A percentile compares a stretch with the other conserved stretches of the same genome.
phyloP scores from a whole-genome alignment of 2,113 vertebrate genomes.

The Otocyon megalotis region DNA sequence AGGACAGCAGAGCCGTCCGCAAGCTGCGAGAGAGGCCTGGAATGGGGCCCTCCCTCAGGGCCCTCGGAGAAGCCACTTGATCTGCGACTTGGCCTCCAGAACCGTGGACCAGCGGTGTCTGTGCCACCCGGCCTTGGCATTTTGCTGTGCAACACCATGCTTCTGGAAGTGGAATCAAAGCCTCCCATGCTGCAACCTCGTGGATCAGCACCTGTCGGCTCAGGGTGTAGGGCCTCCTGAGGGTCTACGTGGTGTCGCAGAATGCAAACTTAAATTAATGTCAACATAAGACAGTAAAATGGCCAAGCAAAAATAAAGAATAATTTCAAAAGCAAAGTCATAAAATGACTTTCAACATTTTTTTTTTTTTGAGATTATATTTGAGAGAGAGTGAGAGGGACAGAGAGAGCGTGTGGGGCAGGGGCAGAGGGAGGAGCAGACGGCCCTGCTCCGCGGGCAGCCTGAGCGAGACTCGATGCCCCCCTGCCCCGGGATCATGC shows the following conservation, averaged over 20 bases:
- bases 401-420: no score
- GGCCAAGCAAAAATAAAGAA: neutral
- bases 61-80: neutral
- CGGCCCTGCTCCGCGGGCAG: no score
- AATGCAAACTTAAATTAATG: slow-evolving; percentile 21
- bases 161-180: slow-evolving; percentile 53
- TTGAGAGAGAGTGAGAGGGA: no score
- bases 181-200: neutral
- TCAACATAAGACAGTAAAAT: neutral
- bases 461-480: no score
- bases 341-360: neutral
- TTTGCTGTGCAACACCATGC: slow-evolving; percentile 11
- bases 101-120: neutral
- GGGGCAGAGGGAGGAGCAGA: no score
- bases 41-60: neutral
- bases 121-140: neutral
- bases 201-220: neutral
- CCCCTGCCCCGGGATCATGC: no score
- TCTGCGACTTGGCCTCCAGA: neutral
- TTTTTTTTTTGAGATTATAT: no score
- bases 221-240: neutral
- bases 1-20: neutral
- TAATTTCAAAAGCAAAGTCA: neutral
- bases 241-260: neutral
- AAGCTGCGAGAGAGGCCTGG: neutral